Evolutionary conservation across 1,140 invertebrate species (phyloP).

Genomic region (Drosophila paulistorum): DNA sequence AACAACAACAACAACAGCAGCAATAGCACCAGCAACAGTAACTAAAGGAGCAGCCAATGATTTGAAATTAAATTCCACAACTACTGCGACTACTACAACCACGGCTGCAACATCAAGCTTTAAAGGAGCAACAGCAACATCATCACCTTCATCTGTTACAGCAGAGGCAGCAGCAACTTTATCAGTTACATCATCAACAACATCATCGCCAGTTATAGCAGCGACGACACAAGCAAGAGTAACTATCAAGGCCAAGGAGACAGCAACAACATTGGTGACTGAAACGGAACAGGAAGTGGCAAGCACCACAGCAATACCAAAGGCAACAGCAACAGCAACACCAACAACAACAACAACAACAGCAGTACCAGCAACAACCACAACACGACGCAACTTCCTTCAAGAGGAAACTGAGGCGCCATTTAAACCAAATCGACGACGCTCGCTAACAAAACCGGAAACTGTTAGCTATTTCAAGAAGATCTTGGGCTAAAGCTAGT

Average conservation of each 20-base stretch:
- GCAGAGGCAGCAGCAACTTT: constrained; percentile 27
- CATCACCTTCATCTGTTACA: constrained; percentile 34
- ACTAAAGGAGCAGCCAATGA: constrained; percentile 22
- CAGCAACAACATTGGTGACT: constrained; percentile 3
- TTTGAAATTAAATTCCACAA: constrained; percentile 32
- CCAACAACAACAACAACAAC: background rate
- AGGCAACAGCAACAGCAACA: constrained; percentile 1
- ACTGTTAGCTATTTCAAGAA: constrained; percentile 82
- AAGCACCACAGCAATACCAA: background rate
- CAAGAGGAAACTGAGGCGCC: constrained; percentile 76
- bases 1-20: constrained; percentile 14
- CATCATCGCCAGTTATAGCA: constrained; percentile 13
- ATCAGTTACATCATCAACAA: constrained; percentile 22
- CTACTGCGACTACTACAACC: background rate
- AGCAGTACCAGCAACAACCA: constrained; percentile 29
- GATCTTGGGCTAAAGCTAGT: constrained; percentile 75
- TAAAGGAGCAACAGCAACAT: constrained; percentile 5
- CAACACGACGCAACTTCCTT: constrained; percentile 74
- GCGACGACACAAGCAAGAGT: constrained; percentile 5
- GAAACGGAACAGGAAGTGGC: background rate
- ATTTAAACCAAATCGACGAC: constrained; percentile 82
- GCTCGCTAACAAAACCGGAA: constrained; percentile 82
- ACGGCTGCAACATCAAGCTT: constrained; percentile 20
- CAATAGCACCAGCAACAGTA: background rate
- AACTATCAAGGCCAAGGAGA: background rate